Percentiles rank a stretch among this genome's conserved stretches.
Conservation (phyloP, 2,888 invertebrate species). For the Phoenoteleia sp. region DNA sequence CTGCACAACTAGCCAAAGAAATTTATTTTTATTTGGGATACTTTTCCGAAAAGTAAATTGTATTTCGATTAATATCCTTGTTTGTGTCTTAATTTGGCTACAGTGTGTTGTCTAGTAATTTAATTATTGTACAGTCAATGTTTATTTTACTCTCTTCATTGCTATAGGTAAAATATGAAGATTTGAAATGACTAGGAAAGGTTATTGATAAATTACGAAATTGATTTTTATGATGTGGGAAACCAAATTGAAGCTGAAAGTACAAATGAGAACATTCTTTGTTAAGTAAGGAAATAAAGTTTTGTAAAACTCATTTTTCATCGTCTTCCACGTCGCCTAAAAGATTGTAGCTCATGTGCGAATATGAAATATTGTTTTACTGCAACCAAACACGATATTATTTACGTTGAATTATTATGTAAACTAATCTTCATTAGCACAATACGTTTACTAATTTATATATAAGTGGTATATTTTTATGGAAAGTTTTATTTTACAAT, state of each 20-base stretch:
- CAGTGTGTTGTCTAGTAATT: constrained; percentile 10
- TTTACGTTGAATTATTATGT: background rate
- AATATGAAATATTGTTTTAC: background rate
- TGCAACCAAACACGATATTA: background rate
- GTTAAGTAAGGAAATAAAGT: background rate
- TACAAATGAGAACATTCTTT: constrained; percentile 14
- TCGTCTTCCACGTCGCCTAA: constrained; percentile 3
- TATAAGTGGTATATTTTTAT: background rate
- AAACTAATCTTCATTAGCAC: background rate
- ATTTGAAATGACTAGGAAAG: constrained; percentile 15
- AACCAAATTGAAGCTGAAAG: background rate
- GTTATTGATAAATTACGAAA: constrained; percentile 22
- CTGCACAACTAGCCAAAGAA: no score
- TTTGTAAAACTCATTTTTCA: constrained; percentile 1
- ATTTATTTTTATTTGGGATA: no score
- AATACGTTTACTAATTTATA: background rate
- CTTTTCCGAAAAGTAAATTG: background rate
- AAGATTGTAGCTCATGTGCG: background rate
- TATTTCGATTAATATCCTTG: no score
- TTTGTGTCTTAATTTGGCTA: constrained; percentile 18
- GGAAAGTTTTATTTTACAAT: background rate
- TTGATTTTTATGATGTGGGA: background rate
- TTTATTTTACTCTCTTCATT: constrained; percentile 6
- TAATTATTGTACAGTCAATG: constrained; percentile 12
- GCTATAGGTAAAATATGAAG: constrained; percentile 9